Evolutionary conservation across 2,888 invertebrate genomes (phyloP).

Genomic region (Helobdella robusta): DNA sequence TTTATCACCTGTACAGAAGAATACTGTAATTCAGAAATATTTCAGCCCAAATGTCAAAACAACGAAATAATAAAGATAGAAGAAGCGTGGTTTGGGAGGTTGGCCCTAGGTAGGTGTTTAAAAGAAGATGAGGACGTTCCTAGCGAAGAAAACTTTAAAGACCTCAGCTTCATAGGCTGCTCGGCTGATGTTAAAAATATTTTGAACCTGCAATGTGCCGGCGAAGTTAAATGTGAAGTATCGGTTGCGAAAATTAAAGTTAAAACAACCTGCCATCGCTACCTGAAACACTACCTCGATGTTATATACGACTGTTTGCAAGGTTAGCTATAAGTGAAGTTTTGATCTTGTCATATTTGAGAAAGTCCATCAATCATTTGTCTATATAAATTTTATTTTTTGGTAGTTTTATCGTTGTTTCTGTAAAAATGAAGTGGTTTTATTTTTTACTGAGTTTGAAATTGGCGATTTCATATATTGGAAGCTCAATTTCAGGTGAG

Average conservation of each 20-base stretch:
- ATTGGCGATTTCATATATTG: too few relatives aligned
- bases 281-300: neutral
- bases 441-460: too few relatives aligned
- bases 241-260: neutral
- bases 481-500: too few relatives aligned
- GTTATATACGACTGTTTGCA: conserved; percentile 3
- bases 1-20: too few relatives aligned
- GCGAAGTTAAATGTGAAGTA: conserved; percentile 5
- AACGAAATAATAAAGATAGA: conserved; percentile 12
- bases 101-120: neutral
- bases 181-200: conserved; percentile 5
- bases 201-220: neutral
- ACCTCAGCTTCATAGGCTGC: conserved; percentile 14
- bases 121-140: conserved; percentile 6
- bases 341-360: neutral
- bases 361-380: too few relatives aligned
- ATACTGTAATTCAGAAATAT: conserved; percentile 22
- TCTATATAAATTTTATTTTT: too few relatives aligned
- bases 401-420: neutral
- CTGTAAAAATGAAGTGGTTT: neutral
- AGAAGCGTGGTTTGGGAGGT: conserved; percentile 11
- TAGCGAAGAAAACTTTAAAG: neutral
- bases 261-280: neutral
- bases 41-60: conserved; percentile 11
- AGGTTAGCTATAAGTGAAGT: neutral